Evolutionary conservation across 1,140 invertebrate species (phyloP), one percentile per base, ranked within the genome.

Genomic region (Zaprionus inermis): DNA sequence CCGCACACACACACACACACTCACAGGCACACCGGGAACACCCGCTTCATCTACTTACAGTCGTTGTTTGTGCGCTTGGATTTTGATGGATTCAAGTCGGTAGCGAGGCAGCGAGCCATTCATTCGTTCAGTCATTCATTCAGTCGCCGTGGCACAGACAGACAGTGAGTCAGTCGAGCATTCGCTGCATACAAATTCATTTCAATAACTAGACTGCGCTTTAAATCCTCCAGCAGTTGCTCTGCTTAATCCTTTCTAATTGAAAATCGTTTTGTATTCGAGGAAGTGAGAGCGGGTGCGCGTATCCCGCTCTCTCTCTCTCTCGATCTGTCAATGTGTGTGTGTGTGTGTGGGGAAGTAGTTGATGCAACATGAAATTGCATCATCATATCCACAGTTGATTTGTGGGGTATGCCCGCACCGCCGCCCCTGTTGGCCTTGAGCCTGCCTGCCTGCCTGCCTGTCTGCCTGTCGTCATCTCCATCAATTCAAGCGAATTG

Each of bases 221-320:
- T 86, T 86, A 86, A 86, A 68, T 86, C 79, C 83, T 82, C 88
- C 69, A 79, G 71, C 79, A 74, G 79, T 74, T 88, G 66, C 66
- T 76, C 60, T 67, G 76, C 79, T 83, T 86, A 88, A 86, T 86
- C 83, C 83, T 72, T 79, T 86, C 83, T 86, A 86, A 86, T 86
- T 86, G 83, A 79, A 86, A 88, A 86, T 86, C 83, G 83, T 78
- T 86, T 86, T 86, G 82, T 76, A 72, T 71, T 78, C 65, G 36
- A 51, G 24, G 24, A 24, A 4, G 54, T 55, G 41, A 36, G 61
- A 55, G 22, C 3, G 7, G 1, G 46, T 41, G 14, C 36, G 22
- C 11, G 9, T 49, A 9, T 51, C 30, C 5, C 3, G 2, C 22
- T 2, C 24, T 28, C 24, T 28, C 3, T 5, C 24, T 5, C 10